These are phyloP conservation scores for Philaethria dido DNA, from an alignment of 2,888 invertebrate species.

Conservation along the genomic window DNA sequence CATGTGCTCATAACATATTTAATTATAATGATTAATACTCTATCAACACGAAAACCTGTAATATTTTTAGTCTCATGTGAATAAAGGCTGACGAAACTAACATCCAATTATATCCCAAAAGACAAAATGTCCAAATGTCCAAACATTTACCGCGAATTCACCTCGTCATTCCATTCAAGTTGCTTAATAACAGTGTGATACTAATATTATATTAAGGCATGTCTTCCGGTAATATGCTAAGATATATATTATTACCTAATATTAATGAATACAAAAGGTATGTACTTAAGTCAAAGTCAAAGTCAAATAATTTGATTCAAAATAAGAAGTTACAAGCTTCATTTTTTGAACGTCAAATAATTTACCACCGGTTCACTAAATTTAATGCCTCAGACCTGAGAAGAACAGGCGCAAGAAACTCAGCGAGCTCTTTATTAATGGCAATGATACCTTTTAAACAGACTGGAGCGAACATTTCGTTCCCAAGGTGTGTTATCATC, in stretches of 20 bases:
- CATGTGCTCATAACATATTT: neutral
- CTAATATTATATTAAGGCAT: slow-evolving; percentile 13
- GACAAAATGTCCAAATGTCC: slow-evolving; percentile 12
- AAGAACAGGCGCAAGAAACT: too few species aligned
- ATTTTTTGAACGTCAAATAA: too few species aligned
- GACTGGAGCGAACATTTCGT: too few species aligned
- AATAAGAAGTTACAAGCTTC: too few species aligned
- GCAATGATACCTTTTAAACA: too few species aligned
- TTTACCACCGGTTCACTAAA: too few species aligned
- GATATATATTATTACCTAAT: neutral
- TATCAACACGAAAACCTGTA: slow-evolving; percentile 11
- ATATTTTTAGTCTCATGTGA: slow-evolving; percentile 10
- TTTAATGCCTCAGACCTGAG: too few species aligned
- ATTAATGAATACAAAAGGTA: too few species aligned
- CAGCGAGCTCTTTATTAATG: too few species aligned
- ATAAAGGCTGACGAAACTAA: slow-evolving; percentile 11
- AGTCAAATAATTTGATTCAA: too few species aligned
- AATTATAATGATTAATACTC: slow-evolving; percentile 8
- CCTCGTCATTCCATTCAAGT: neutral
- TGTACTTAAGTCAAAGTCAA: too few species aligned
- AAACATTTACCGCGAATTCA: slow-evolving; percentile 27
- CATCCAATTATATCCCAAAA: slow-evolving; percentile 20
- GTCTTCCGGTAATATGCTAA: neutral
- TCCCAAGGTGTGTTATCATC: too few species aligned
- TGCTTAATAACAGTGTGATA: slow-evolving; percentile 17